Conservation (phyloP, 1,140 invertebrate species). For the Armadillidium nasatum region DNA sequence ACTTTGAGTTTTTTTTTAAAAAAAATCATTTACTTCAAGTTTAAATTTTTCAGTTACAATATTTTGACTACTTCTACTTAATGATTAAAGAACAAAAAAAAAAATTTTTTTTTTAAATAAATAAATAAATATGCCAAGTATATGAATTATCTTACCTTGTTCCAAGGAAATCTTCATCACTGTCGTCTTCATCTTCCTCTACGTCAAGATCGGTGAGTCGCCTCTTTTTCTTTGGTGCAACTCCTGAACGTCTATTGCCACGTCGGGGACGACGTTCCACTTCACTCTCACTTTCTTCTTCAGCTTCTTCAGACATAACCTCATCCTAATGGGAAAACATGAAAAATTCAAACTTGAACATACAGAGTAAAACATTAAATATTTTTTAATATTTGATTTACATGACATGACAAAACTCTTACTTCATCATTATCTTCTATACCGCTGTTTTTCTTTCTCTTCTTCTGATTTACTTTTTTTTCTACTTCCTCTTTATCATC, state of each 20-base stretch:
- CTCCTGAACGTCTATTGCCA: slow-evolving; percentile 13
- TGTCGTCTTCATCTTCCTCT: slow-evolving; percentile 42
- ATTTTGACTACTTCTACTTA: no score
- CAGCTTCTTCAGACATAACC: slow-evolving; percentile 4
- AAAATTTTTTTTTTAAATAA: no score
- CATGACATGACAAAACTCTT: no score
- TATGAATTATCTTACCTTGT: slow-evolving; percentile 28
- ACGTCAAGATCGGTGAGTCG: slow-evolving; percentile 38
- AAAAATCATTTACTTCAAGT: no score
- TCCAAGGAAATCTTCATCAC: slow-evolving; percentile 41
- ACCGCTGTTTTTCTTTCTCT: slow-evolving; percentile 47
- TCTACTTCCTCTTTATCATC: slow-evolving; percentile 52
- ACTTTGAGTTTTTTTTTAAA: slow-evolving; percentile 25
- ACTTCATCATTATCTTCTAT: slow-evolving; percentile 35
- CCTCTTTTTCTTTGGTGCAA: slow-evolving; percentile 38
- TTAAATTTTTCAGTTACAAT: no score
- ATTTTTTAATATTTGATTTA: no score
- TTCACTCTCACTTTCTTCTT: slow-evolving; percentile 13
- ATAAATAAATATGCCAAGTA: no score
- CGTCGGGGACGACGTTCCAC: slow-evolving; percentile 17
- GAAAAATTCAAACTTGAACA: no score
- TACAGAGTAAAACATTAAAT: no score
- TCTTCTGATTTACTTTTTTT: slow-evolving; percentile 55
- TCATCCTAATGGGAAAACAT: neutral
- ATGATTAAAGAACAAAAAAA: no score